Conservation (phyloP, 2,113 vertebrate genomes). For the Rhombomys opimus region DNA sequence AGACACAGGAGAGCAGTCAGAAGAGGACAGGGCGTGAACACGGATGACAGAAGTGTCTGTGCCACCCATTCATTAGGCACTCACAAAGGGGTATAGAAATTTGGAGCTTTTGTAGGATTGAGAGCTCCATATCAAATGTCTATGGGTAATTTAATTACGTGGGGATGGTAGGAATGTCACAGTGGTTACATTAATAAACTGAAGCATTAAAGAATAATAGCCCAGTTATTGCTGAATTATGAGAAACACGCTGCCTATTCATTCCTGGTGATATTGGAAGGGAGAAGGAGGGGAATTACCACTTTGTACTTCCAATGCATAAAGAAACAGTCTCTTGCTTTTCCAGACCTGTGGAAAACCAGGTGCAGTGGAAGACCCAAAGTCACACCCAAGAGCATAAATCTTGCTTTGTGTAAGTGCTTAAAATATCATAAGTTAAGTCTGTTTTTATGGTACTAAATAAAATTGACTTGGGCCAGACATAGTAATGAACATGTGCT, state of each 20-base stretch:
- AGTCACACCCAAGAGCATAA: conserved; percentile 69
- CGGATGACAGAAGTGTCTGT: conserved; percentile 78
- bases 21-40: conserved; percentile 72
- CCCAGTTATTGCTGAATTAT: conserved; percentile 83
- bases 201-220: conserved; percentile 84
- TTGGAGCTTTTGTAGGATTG: conserved; percentile 73
- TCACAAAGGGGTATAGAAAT: conserved; percentile 83
- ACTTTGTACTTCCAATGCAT: conserved; percentile 49
- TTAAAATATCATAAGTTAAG: conserved; percentile 76
- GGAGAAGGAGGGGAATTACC: conserved; percentile 63
- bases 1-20: conserved; percentile 71
- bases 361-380: conserved; percentile 56
- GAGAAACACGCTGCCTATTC: conserved; percentile 81
- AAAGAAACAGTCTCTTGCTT: conserved; percentile 77
- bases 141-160: conserved; percentile 80
- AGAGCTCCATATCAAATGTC: conserved; percentile 79
- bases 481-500: conserved; percentile 38
- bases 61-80: conserved; percentile 77
- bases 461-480: conserved; percentile 72
- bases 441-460: conserved; percentile 73
- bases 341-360: conserved; percentile 70
- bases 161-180: conserved; percentile 81
- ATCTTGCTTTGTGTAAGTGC: conserved; percentile 75
- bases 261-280: conserved; percentile 78
- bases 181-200: conserved; percentile 83